Evolutionary conservation across 2,888 invertebrate genomes (phyloP).

Genomic region (Acleris literana): DNA sequence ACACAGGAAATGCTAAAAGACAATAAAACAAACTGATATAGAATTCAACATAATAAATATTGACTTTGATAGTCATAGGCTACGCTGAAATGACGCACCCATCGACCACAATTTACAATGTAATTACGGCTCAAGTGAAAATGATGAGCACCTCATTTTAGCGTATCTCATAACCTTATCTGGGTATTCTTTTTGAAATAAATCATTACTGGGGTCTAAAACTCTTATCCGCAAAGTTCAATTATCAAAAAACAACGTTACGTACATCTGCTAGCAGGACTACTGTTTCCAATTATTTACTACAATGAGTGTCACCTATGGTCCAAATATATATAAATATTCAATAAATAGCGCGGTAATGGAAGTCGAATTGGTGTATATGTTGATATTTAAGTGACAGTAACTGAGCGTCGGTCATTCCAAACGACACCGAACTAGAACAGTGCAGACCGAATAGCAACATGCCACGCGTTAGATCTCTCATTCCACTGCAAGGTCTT

Average conservation of each 20-base stretch:
- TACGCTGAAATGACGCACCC: slow-evolving; percentile 20
- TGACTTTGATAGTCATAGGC: slow-evolving; percentile 35
- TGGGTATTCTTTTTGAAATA: not conserved
- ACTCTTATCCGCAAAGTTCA: slow-evolving; percentile 15
- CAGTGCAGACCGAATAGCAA: not conserved
- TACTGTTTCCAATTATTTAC: slow-evolving; percentile 52
- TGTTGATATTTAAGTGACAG: slow-evolving; percentile 56
- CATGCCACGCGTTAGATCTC: not conserved
- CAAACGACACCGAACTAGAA: slow-evolving; percentile 9
- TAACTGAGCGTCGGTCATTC: slow-evolving; percentile 44
- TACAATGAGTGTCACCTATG: slow-evolving; percentile 39
- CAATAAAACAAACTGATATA: slow-evolving; percentile 43
- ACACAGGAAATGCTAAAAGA: slow-evolving; percentile 51
- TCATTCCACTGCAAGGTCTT: not conserved
- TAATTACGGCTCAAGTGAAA: not conserved
- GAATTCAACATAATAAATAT: slow-evolving; percentile 39
- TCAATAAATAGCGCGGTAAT: slow-evolving; percentile 53
- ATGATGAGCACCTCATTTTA: slow-evolving; percentile 5
- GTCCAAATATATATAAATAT: slow-evolving; percentile 42
- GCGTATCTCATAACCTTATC: slow-evolving; percentile 12
- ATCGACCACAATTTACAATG: slow-evolving; percentile 40
- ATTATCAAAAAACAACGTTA: slow-evolving; percentile 38
- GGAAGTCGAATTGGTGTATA: slow-evolving; percentile 59
- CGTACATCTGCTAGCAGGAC: slow-evolving; percentile 57
- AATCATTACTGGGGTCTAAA: slow-evolving; percentile 1